Percentiles rank a stretch among this genome's conserved stretches.
phyloP scores from a whole-genome alignment of 2,113 vertebrate genomes.

The Tenrec ecaudatus region DNA sequence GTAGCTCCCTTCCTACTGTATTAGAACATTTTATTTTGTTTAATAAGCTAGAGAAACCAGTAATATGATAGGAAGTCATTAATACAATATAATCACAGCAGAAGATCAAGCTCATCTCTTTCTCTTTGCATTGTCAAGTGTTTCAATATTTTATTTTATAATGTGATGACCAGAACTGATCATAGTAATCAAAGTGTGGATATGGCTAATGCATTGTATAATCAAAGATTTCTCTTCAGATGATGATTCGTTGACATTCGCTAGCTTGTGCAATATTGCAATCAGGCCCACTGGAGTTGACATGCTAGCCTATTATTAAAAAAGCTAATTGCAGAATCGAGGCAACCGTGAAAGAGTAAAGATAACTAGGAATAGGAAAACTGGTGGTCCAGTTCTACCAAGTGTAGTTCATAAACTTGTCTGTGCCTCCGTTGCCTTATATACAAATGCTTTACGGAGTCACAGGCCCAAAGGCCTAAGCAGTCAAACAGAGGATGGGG shows the following conservation, averaged over 20 bases:
- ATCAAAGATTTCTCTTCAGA: conserved; percentile 86
- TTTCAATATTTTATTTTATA: conserved; percentile 89
- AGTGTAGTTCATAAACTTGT: neutral
- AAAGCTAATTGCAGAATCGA: neutral
- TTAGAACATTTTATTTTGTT: conserved; percentile 76
- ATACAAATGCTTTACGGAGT: neutral
- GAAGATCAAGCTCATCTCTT: conserved; percentile 87
- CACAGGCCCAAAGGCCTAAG: neutral
- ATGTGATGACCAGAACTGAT: conserved; percentile 88
- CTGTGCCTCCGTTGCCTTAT: neutral
- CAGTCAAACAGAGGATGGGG: neutral
- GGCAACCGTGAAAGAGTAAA: neutral
- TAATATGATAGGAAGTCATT: conserved; percentile 86
- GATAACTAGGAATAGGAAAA: neutral
- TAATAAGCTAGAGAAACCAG: conserved; percentile 81
- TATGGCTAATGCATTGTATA: conserved; percentile 88
- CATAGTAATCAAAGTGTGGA: conserved; percentile 85
- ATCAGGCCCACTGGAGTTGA: neutral
- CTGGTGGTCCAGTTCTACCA: neutral
- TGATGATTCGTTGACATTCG: conserved; percentile 82
- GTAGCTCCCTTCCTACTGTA: conserved; percentile 63
- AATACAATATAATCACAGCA: conserved; percentile 86
- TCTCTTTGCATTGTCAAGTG: conserved; percentile 90
- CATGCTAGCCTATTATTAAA: neutral
- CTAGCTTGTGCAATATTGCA: conserved; percentile 41